Evolutionary conservation across 2,888 invertebrate genomes (phyloP), one percentile per base, ranked within the genome.

Genomic region (Anorthoa munda): DNA sequence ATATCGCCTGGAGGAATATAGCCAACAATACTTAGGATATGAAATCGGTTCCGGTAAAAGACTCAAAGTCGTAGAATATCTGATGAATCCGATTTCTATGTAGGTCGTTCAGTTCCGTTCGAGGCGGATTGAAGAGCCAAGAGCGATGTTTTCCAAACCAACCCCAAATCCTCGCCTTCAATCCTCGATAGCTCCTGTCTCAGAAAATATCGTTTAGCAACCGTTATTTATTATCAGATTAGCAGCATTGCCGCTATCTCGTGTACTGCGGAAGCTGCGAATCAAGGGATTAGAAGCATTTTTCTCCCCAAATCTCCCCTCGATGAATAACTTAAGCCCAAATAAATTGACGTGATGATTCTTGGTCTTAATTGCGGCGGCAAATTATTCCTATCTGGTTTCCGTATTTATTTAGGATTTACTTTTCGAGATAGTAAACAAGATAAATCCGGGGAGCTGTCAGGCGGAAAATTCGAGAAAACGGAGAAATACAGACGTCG

Each of bases 161-260:
- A 26, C 67, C 72, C 61, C 73, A 73, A 85, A 84, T 79, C 79
- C 75, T 56, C 31, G 60, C 61, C 66, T 69, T 79, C 75, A 73
- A 75, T 86, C 63, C 64, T 31, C 72, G 58, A 77, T 85, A 74
- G 61, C 67, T 74, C 48, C 59, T 75, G 75, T 77, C 77, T 71
- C 66, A 65, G 69, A 72, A 86, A 79, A 79, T 84, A 86, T 82
- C 77, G 70, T 59, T 67, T 23, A 74, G 77, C 72, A 85, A 76
- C 76, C 76, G 73, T 80, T 84, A 86, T 85, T 84, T 85, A 86
- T 85, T 82, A 82, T 76, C 68, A 76, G 86, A 86, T 86, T 86
- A 85, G 60, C 67, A 76, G 69, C n/a, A 82, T 70, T 72, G 66
- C 73, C 51, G 82, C 59, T 77, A 72, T 81, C 68, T 65, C 51